Percentiles rank a stretch among this genome's conserved stretches.
Conservation (phyloP, 2,797 vertebrate genomes). For the Girardinus metallicus region DNA sequence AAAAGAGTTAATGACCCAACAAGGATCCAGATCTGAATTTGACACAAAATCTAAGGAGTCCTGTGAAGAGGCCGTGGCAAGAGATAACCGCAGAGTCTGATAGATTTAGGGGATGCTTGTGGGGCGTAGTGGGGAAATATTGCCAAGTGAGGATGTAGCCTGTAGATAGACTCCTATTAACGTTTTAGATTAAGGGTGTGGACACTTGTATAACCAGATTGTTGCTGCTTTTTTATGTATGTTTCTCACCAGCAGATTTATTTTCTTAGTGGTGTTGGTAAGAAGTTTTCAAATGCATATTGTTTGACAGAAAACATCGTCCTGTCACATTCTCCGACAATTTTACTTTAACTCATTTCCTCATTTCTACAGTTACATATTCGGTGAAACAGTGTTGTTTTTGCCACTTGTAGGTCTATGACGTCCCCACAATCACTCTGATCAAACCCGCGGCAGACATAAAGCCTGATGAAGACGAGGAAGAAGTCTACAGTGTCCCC, state of each 20-base stretch:
- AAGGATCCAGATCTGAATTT: background rate
- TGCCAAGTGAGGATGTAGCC: background rate
- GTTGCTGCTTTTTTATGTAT: background rate
- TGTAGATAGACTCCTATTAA: background rate
- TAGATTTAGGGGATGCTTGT: background rate
- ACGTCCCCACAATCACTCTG: constrained; percentile 83
- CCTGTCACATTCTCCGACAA: background rate
- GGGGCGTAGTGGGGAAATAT: background rate
- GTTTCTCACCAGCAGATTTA: background rate
- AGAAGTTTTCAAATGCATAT: background rate
- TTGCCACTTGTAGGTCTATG: constrained; percentile 84
- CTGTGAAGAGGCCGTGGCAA: background rate
- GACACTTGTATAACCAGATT: background rate
- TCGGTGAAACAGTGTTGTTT: background rate
- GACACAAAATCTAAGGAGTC: background rate
- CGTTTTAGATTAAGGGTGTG: background rate
- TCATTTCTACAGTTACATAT: background rate
- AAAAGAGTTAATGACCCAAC: background rate
- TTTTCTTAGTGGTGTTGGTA: background rate
- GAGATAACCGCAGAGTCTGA: background rate
- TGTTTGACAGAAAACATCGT: background rate
- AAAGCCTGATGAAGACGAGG: constrained; percentile 70
- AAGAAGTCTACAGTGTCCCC: constrained; percentile 85
- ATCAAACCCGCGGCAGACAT: constrained; percentile 58
- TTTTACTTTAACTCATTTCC: background rate